Percentiles rank a stretch among this genome's conserved stretches.
Conservation (phyloP, 2,113 vertebrate species). For the Pelodiscus sinensis region DNA sequence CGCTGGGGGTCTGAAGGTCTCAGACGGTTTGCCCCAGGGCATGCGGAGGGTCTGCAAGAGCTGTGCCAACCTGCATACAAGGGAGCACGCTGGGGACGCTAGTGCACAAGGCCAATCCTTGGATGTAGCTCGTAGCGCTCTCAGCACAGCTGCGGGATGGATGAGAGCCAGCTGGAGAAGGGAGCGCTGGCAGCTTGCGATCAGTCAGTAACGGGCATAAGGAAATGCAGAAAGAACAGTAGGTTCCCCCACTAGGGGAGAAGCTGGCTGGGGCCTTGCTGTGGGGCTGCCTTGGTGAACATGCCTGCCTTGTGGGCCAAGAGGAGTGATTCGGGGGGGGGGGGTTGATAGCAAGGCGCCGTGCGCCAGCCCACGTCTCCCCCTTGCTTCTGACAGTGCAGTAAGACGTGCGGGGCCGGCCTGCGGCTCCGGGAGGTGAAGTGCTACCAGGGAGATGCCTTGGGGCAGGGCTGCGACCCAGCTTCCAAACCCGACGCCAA, state of each 20-base stretch:
- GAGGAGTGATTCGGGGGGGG: background rate
- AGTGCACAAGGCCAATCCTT: background rate
- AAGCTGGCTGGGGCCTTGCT: background rate
- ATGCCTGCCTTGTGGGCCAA: background rate
- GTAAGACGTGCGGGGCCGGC: conserved; percentile 86
- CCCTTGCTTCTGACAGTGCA: conserved; percentile 77
- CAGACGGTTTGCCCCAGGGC: background rate
- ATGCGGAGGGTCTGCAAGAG: background rate
- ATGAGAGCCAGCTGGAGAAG: background rate
- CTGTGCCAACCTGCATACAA: background rate
- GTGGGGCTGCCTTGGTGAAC: background rate
- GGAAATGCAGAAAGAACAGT: background rate
- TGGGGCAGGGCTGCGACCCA: conserved; percentile 84
- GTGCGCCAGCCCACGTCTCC: background rate
- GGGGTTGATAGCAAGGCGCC: background rate
- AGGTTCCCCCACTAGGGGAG: background rate
- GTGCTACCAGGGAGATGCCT: conserved; percentile 84
- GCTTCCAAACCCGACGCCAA: conserved; percentile 79
- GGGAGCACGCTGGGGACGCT: background rate
- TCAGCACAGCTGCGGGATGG: background rate
- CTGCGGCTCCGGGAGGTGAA: conserved; percentile 85
- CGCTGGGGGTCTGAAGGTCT: background rate
- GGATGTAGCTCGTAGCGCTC: background rate
- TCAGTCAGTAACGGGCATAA: background rate
- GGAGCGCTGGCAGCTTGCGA: background rate